Base-by-base conservation (phyloP, 37 sponge, comb jelly and placozoan species). In the Axinella damicornis region DNA sequence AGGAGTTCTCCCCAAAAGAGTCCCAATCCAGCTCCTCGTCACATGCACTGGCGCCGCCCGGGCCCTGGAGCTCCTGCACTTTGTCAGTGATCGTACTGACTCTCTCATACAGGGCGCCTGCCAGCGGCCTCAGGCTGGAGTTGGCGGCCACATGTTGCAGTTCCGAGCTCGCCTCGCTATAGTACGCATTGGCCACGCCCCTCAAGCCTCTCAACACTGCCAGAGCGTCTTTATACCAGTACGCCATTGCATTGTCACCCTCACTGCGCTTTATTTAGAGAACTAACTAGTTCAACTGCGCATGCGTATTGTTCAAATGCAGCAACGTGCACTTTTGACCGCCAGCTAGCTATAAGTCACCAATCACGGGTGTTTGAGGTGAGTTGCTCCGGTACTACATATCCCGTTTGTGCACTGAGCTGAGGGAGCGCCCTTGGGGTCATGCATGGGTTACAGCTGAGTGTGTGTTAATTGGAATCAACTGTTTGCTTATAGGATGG, bases 401-500 rank as follows among this genome's bases (percentile, higher is more conserved):
- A 11, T 28, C 46, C 31, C 12, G 37, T 33, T 25, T 21, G 2
- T 33, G 12, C 69, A 69, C 35, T 30, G 36, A 36, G 69, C 69
- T 66, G 30, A 17, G 2, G 30, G 34, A 22, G 5, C 32, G 37
- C 35, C 67, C 34, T 17, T 19, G 31, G 25, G 22, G 69, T 22
- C 12, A 73, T n/a, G 74, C 40, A 25, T 20, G 1, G 53, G 2
- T 41, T 2, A 0, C 0, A 53, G 12, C 12, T 37, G 2, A 36
- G 37, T 73, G 24, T 25, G 25, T 60, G 46, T 46, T 46, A 9
- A 46, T 79, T 79, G 64, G 41, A 12, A 39, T 41, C 36, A 21
- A 34, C 14, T 30, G 1, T 0, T 19, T 27, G n/a, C 9, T 30
- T 46, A 46, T 9, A 39, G 37, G 33, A 95, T 95, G 96, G 92